Conservation (phyloP, 1,140 invertebrate species). For the Drosophila ogumai region DNA sequence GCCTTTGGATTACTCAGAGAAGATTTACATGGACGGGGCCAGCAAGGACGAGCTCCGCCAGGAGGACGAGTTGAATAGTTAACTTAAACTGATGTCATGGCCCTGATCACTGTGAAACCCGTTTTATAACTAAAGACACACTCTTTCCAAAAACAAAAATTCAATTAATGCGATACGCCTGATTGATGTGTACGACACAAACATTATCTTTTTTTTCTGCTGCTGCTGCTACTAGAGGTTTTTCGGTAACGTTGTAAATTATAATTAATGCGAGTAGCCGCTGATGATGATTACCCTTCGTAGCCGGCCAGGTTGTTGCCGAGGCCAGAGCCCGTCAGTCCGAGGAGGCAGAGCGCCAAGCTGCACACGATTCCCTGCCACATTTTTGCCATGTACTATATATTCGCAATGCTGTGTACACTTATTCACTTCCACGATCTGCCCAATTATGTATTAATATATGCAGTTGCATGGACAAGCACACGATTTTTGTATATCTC, state of each 20-base stretch:
- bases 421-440: conserved; percentile 30
- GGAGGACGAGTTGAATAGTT: neutral
- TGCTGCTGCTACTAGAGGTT: neutral
- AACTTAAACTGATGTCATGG: neutral
- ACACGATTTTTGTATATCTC: conserved; percentile 42
- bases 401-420: conserved; percentile 2
- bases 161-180: conserved; percentile 32
- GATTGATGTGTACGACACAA: conserved; percentile 60
- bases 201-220: conserved; percentile 20
- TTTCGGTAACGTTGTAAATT: conserved; percentile 25
- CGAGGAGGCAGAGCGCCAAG: conserved; percentile 60
- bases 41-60: neutral
- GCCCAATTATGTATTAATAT: conserved; percentile 76
- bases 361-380: conserved; percentile 73
- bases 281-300: conserved; percentile 73
- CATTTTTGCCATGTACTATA: conserved; percentile 47
- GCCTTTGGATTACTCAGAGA: conserved; percentile 12
- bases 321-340: conserved; percentile 41
- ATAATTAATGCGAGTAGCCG: conserved; percentile 48
- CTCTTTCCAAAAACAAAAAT: conserved; percentile 12
- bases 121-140: conserved; percentile 10
- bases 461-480: conserved; percentile 65
- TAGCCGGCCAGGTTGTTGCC: conserved; percentile 75
- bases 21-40: neutral
- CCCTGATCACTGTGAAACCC: conserved; percentile 16